Conservation (phyloP, 2,888 invertebrate genomes). For the Mimumesa dahlbomi region DNA sequence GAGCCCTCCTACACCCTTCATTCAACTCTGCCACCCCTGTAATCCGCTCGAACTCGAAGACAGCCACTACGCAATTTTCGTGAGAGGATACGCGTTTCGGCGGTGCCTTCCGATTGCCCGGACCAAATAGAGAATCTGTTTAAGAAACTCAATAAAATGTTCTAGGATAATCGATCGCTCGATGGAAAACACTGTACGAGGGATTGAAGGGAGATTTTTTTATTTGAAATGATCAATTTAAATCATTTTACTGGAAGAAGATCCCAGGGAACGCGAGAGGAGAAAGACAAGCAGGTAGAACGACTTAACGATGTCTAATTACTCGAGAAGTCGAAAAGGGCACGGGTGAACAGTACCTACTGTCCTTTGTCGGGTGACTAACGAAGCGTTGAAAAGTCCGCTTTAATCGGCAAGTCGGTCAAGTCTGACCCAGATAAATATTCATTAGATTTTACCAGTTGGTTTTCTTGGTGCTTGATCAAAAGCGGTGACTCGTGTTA, state of each 20-base stretch:
- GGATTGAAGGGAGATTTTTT: no score
- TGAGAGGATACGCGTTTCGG: conserved; percentile 59
- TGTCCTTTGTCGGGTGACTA: conserved; percentile 44
- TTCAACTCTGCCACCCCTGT: conserved; percentile 71
- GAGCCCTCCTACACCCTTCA: conserved; percentile 75
- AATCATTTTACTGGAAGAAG: no score
- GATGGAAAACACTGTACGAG: no score
- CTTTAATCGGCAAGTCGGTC: conserved; percentile 52
- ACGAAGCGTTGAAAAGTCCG: conserved; percentile 61
- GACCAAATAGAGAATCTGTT: conserved; percentile 20
- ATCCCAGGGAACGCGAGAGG: no score
- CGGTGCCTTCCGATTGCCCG: conserved; percentile 23
- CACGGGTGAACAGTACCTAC: conserved; percentile 7
- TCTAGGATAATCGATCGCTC: conserved; percentile 1
- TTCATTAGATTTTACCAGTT: conserved; percentile 50
- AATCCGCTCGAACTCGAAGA: conserved; percentile 69
- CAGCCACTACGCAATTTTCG: conserved; percentile 67
- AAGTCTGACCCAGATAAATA: conserved; percentile 65
- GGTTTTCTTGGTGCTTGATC: neutral
- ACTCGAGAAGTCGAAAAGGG: conserved; percentile 43
- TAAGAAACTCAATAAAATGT: conserved; percentile 1
- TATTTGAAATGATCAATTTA: no score
- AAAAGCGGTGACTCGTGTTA: conserved; percentile 3
- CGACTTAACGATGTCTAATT: conserved; percentile 47
- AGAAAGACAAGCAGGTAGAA: conserved; percentile 14